phyloP scores from a whole-genome alignment of 2,888 invertebrate species.

The Scelioninae gen. 1 region DNA sequence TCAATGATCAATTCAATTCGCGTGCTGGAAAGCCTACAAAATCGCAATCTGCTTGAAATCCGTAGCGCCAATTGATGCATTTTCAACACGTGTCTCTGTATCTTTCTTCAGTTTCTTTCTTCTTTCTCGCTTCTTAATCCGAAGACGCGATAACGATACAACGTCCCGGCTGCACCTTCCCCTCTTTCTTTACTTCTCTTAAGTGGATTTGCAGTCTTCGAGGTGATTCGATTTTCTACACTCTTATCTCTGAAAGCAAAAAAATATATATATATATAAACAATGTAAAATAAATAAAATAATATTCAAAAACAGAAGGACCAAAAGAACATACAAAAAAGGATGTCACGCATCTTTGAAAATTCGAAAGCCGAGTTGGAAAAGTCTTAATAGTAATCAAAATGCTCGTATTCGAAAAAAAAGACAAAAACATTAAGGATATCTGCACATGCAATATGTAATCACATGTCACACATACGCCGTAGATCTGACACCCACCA shows the following conservation, averaged over 20 bases:
- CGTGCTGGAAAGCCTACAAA: conserved; percentile 40
- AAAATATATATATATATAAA: too few relatives aligned
- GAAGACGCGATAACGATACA: conserved; percentile 58
- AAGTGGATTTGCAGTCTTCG: conserved; percentile 54
- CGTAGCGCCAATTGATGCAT: conserved; percentile 43
- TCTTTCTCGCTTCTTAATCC: conserved; percentile 47
- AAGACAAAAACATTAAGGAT: conserved; percentile 41
- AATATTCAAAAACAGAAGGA: not conserved
- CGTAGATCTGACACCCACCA: conserved; percentile 83
- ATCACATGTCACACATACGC: conserved; percentile 80
- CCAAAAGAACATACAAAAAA: conserved; percentile 15
- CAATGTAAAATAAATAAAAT: not conserved
- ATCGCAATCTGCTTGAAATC: conserved; percentile 49
- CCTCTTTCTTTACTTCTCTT: conserved; percentile 21
- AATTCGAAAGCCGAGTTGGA: conserved; percentile 52
- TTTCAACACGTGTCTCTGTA: conserved; percentile 41
- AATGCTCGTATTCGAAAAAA: too few relatives aligned
- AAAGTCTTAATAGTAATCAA: too few relatives aligned
- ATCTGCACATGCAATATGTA: conserved; percentile 70
- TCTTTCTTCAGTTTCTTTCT: conserved; percentile 8
- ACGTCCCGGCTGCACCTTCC: conserved; percentile 7
- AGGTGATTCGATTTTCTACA: conserved; percentile 44
- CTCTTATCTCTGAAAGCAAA: too few relatives aligned
- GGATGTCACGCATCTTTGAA: conserved; percentile 64
- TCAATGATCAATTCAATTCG: conserved; percentile 50